Percentiles rank a stretch among this genome's conserved stretches.
Conservation (phyloP, 2,888 invertebrate species). For the Pollenia griseotomentosa region DNA sequence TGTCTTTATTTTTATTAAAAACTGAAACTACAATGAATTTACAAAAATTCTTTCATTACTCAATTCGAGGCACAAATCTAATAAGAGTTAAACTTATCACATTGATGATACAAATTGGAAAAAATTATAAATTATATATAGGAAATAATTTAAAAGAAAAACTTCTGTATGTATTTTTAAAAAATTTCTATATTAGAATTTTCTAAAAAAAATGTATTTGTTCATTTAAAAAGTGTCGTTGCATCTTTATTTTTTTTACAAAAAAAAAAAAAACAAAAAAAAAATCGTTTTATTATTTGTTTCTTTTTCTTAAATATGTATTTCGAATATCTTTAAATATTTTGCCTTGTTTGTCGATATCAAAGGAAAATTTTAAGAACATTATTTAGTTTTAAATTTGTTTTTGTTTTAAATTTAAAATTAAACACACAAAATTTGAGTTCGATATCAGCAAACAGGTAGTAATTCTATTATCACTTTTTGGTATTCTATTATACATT, state of each 20-base stretch:
- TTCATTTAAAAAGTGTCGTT: constrained; percentile 42
- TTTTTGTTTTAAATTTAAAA: too few species aligned
- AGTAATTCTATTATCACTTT: constrained; percentile 20
- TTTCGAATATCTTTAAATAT: constrained; percentile 44
- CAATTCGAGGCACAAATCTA: constrained; percentile 27
- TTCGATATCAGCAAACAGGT: too few species aligned
- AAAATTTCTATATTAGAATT: constrained; percentile 62
- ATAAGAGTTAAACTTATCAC: constrained; percentile 1
- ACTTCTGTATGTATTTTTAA: constrained; percentile 32
- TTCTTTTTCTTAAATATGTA: constrained; percentile 39
- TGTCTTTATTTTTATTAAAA: constrained; percentile 2
- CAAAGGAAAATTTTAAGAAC: too few species aligned
- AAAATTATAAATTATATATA: constrained; percentile 4
- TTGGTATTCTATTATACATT: constrained; percentile 60
- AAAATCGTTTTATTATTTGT: constrained; percentile 10
- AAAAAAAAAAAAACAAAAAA: constrained; percentile 2
- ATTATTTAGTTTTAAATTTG: too few species aligned
- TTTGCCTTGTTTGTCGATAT: constrained; percentile 14
- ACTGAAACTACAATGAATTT: not conserved
- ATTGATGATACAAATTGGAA: constrained; percentile 17
- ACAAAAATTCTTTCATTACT: constrained; percentile 15
- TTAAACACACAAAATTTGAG: too few species aligned
- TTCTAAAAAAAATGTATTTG: constrained; percentile 48
- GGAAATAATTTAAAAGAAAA: constrained; percentile 43
- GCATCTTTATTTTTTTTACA: constrained; percentile 8